Evolutionary conservation across 2,888 invertebrate genomes (phyloP).

Genomic region (Volucella bombylans): DNA sequence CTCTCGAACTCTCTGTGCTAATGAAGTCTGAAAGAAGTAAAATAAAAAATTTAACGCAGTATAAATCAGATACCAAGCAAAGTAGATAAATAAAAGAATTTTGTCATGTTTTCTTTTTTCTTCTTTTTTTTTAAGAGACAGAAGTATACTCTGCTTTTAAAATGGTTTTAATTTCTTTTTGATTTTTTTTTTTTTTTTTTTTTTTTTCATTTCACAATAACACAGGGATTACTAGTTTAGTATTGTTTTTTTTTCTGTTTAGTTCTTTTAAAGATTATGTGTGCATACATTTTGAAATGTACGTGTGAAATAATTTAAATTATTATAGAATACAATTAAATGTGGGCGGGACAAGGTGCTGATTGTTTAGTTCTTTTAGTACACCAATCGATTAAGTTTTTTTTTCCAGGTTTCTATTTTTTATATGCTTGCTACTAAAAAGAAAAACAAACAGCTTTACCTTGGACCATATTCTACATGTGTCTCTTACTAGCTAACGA

Average conservation of each 20-base stretch:
- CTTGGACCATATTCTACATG: conserved; percentile 49
- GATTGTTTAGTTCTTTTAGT: conserved; percentile 36
- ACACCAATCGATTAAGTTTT: conserved; percentile 40
- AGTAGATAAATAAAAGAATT: conserved; percentile 63
- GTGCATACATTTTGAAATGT: conserved; percentile 37
- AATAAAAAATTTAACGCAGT: conserved; percentile 66
- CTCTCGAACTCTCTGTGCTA: conserved; percentile 32
- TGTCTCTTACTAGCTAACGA: conserved; percentile 64
- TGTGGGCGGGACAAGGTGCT: conserved; percentile 28
- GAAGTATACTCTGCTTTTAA: conserved; percentile 62
- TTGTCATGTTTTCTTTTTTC: conserved; percentile 12
- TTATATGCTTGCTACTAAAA: conserved; percentile 36
- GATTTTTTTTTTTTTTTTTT: conserved; percentile 18
- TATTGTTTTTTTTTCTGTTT: conserved; percentile 17
- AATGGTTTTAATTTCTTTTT: conserved; percentile 35
- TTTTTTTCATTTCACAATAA: conserved; percentile 57
- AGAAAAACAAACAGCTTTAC: conserved; percentile 40
- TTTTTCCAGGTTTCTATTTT: not conserved
- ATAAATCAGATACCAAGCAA: conserved; percentile 50
- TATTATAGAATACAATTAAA: conserved; percentile 55
- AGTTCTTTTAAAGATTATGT: conserved; percentile 31
- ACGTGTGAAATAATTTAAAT: conserved; percentile 60
- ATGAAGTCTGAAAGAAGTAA: conserved; percentile 68
- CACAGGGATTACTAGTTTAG: conserved; percentile 52
- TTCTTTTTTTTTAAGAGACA: conserved; percentile 52